phyloP scores from a whole-genome alignment of 2,113 vertebrate species.

The Anthoscopus minutus region DNA sequence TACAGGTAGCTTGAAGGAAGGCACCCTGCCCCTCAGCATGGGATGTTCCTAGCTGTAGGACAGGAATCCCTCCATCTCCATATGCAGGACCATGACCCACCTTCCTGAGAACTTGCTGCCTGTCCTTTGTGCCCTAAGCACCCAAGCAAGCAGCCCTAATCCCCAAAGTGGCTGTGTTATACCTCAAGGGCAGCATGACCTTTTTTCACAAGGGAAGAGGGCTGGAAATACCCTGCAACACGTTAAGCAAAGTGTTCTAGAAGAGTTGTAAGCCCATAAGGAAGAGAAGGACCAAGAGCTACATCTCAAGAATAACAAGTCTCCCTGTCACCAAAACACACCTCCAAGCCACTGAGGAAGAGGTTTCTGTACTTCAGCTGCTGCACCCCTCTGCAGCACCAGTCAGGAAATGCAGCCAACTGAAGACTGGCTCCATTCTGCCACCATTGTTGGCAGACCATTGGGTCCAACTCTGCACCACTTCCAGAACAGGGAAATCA shows the following conservation, averaged over 20 bases:
- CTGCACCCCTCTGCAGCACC: neutral
- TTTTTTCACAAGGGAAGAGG: neutral
- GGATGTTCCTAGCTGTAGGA: neutral
- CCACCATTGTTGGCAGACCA: too few relatives aligned
- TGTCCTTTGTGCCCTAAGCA: neutral
- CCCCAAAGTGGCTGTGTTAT: neutral
- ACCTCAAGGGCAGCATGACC: neutral
- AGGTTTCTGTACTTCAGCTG: neutral
- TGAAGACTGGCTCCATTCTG: too few relatives aligned
- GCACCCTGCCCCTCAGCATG: neutral
- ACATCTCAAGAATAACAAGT: neutral
- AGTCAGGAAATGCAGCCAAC: fast-evolving
- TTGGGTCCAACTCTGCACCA: neutral
- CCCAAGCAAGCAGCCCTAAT: neutral
- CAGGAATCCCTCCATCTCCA: neutral
- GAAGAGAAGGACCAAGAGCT: neutral
- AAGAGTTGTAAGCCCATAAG: neutral
- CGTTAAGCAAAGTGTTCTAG: neutral
- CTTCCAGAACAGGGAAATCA: neutral
- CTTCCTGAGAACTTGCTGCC: neutral
- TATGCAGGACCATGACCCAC: neutral
- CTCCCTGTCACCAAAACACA: neutral
- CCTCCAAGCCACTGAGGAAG: neutral
- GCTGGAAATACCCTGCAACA: neutral
- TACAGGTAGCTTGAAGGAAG: neutral